These are phyloP conservation scores for Salminus brasiliensis DNA, from an alignment of 2,113 vertebrate genomes.

Conservation along the genomic window DNA sequence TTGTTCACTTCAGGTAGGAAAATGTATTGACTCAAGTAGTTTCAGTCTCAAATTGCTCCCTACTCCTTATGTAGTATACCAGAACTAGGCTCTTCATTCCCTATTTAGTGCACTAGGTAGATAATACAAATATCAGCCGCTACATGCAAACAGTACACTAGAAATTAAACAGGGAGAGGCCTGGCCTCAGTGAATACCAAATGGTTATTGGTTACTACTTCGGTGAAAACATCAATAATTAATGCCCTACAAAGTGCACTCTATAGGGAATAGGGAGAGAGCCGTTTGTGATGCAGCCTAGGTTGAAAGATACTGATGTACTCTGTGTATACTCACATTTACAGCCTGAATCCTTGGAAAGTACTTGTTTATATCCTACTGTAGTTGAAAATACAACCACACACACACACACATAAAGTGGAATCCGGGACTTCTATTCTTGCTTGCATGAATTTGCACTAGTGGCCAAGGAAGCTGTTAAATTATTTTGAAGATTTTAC, in stretches of 20 bases:
- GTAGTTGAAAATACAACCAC: not conserved
- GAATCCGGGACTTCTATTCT: slow-evolving; percentile 38
- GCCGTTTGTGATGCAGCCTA: not conserved
- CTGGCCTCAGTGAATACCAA: no score
- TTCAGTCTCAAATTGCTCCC: no score
- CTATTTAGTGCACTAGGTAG: no score
- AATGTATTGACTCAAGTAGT: not conserved
- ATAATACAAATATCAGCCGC: no score
- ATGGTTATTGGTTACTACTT: not conserved
- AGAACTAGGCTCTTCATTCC: no score
- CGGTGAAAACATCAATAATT: not conserved
- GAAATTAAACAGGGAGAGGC: no score
- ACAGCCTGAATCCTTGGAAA: not conserved
- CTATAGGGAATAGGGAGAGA: not conserved
- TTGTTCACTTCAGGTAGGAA: not conserved
- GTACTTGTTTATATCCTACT: not conserved
- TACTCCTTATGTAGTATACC: no score
- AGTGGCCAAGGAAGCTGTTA: slow-evolving; percentile 52
- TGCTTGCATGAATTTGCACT: slow-evolving; percentile 76
- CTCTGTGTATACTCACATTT: not conserved
- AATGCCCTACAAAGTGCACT: not conserved
- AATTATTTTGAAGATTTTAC: slow-evolving; percentile 62
- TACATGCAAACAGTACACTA: no score
- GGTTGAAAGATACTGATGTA: not conserved
- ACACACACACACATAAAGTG: slow-evolving; percentile 9